phyloP scores from a whole-genome alignment of 2,888 invertebrate genomes.

The Nomada fucata region DNA sequence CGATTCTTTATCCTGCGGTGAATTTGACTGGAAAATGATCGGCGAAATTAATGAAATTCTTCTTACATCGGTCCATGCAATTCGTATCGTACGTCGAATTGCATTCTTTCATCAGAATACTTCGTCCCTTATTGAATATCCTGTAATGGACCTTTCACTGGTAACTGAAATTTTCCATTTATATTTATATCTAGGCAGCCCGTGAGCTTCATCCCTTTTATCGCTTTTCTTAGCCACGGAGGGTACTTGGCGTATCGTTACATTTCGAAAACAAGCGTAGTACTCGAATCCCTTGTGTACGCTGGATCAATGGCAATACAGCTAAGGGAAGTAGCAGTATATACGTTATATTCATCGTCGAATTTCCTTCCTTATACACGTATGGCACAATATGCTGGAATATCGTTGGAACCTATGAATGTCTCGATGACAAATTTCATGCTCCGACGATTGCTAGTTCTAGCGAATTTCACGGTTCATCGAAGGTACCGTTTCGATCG shows the following conservation, averaged over 20 bases:
- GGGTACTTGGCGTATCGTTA: background rate
- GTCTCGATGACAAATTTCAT: constrained; percentile 69
- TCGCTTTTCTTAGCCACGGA: background rate
- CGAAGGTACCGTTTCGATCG: constrained; percentile 56
- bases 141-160: background rate
- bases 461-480: constrained; percentile 69
- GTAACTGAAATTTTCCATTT: background rate
- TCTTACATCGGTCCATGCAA: too few relatives aligned
- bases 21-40: too few relatives aligned
- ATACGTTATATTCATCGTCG: constrained; percentile 32
- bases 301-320: constrained; percentile 16
- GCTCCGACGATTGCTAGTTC: constrained; percentile 59
- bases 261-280: constrained; percentile 13
- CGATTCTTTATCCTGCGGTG: too few relatives aligned
- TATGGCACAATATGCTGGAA: constrained; percentile 43
- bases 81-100: background rate
- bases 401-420: constrained; percentile 63
- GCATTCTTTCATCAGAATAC: background rate
- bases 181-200: background rate
- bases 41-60: too few relatives aligned
- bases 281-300: constrained; percentile 5
- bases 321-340: constrained; percentile 10
- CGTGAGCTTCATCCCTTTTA: background rate
- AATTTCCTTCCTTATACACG: constrained; percentile 43
- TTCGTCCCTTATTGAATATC: background rate